Evolutionary conservation across 2,888 invertebrate species (phyloP).

Genomic region (Choristoneura rosaceana): DNA sequence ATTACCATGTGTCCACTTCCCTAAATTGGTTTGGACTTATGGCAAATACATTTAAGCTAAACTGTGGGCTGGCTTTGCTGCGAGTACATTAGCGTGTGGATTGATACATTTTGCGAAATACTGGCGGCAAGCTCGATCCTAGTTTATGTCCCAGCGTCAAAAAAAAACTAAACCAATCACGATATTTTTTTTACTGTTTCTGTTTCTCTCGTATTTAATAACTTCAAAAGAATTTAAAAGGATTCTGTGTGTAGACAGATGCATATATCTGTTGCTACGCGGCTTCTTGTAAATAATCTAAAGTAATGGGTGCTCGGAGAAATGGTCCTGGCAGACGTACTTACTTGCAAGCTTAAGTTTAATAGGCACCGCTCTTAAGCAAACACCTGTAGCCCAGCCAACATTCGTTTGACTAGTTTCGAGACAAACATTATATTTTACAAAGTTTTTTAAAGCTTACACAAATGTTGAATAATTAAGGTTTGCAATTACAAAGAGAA

Average conservation of each 20-base stretch:
- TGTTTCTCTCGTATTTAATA: neutral
- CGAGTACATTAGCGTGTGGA: slow-evolving; percentile 9
- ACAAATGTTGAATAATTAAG: neutral
- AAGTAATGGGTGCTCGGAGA: slow-evolving; percentile 14
- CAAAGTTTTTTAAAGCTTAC: neutral
- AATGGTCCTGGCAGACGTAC: slow-evolving; percentile 11
- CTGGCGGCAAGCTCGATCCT: neutral
- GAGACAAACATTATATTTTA: slow-evolving; percentile 3
- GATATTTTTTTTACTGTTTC: neutral
- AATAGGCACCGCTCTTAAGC: slow-evolving; percentile 15
- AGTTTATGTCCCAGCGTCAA: neutral
- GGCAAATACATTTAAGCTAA: slow-evolving; percentile 24
- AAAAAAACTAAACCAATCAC: too few species aligned
- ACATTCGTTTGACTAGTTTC: slow-evolving; percentile 18
- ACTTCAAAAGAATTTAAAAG: neutral
- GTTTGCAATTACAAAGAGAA: neutral
- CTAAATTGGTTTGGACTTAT: slow-evolving; percentile 32
- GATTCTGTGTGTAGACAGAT: neutral
- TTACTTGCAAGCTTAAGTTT: slow-evolving; percentile 24
- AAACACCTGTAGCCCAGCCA: slow-evolving; percentile 29
- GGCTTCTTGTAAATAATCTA: slow-evolving; percentile 21
- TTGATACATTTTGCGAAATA: slow-evolving; percentile 21
- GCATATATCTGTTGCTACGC: neutral
- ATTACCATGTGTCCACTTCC: slow-evolving; percentile 34
- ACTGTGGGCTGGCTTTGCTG: slow-evolving; percentile 15